Conservation (phyloP, 2,888 invertebrate genomes). For the Taphrorychus bicolor region DNA sequence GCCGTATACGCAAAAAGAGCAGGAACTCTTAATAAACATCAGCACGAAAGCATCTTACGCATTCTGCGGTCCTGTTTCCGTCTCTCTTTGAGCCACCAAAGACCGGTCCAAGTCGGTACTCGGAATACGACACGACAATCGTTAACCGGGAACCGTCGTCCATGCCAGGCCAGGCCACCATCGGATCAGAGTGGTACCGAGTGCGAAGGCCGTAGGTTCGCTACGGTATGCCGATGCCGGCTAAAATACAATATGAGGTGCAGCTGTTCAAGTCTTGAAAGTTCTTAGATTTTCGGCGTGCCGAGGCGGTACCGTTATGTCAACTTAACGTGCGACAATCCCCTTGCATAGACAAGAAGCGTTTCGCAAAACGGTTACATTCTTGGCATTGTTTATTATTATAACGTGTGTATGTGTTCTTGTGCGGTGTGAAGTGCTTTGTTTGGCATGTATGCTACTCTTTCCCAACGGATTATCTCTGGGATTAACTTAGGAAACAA, state of each 20-base stretch:
- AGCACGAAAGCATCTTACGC: not conserved
- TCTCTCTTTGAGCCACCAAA: constrained; percentile 2
- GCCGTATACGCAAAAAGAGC: too few relatives aligned
- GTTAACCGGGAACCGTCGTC: not conserved
- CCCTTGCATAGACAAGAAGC: not conserved
- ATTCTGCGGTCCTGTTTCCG: not conserved
- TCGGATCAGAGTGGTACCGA: not conserved
- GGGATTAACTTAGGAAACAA: constrained; percentile 1
- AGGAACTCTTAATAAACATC: not conserved
- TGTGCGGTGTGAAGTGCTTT: not conserved
- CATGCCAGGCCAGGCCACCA: too few relatives aligned
- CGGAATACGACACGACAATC: not conserved
- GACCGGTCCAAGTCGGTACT: not conserved
- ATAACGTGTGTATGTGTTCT: not conserved
- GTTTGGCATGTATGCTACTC: constrained; percentile 6
- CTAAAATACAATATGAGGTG: not conserved
- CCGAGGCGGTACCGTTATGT: constrained; percentile 7
- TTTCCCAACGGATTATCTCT: constrained; percentile 8
- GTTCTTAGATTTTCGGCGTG: not conserved
- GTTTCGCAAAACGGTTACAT: constrained; percentile 13
- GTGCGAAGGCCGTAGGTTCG: constrained; percentile 4
- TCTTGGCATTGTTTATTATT: constrained; percentile 6
- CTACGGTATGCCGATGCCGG: too few relatives aligned
- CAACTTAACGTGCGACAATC: constrained; percentile 8
- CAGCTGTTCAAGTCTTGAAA: not conserved